phyloP scores from a whole-genome alignment of 2,797 vertebrate genomes.

The Protonibea diacanthus region DNA sequence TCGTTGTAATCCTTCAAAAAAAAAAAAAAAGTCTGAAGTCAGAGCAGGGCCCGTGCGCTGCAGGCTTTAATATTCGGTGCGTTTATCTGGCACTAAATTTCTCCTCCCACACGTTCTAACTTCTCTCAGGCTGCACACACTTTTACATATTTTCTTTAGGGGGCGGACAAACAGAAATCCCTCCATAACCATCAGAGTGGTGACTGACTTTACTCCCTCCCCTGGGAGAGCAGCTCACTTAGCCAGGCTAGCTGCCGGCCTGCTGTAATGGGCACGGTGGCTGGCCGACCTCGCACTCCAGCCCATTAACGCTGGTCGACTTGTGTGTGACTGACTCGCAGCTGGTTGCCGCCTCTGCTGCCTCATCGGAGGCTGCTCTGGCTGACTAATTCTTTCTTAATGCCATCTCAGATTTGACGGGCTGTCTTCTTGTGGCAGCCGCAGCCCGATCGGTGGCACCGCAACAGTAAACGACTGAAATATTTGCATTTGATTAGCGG shows the following conservation, averaged over 20 bases:
- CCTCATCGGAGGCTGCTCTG: constrained; percentile 11
- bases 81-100: constrained; percentile 22
- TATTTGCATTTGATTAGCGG: constrained; percentile 43
- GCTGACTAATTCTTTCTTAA: constrained; percentile 42
- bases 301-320: constrained; percentile 15
- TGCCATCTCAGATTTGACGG: constrained; percentile 47
- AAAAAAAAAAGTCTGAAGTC: neutral
- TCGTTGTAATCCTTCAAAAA: neutral
- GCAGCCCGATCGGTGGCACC: neutral
- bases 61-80: constrained; percentile 3
- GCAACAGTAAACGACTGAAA: constrained; percentile 43
- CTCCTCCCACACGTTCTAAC: constrained; percentile 11
- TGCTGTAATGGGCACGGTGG: neutral
- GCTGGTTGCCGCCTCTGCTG: constrained; percentile 27
- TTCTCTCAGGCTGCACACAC: neutral
- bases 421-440: constrained; percentile 48
- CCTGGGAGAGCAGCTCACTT: constrained; percentile 13
- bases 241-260: neutral
- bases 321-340: constrained; percentile 25
- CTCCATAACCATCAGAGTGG: constrained; percentile 17
- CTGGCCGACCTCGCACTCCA: constrained; percentile 11
- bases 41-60: neutral
- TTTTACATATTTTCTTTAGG: constrained; percentile 33
- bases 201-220: neutral
- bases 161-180: neutral